phyloP scores from a whole-genome alignment of 2,797 vertebrate species.

The Podargus strigoides region DNA sequence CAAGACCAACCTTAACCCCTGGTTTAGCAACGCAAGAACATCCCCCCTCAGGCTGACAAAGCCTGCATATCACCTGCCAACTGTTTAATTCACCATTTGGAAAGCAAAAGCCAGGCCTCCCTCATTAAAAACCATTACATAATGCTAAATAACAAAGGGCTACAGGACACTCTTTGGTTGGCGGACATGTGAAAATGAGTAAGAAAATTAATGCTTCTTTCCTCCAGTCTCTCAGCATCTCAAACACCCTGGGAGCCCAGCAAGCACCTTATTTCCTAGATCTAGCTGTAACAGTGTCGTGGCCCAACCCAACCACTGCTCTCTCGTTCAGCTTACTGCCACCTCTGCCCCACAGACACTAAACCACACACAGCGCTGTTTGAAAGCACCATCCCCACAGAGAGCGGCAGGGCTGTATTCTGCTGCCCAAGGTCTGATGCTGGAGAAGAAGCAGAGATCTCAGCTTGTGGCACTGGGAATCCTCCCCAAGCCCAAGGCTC shows the following conservation, averaged over 20 bases:
- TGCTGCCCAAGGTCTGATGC: neutral
- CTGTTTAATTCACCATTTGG: neutral
- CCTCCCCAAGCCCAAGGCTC: neutral
- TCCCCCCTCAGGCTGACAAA: neutral
- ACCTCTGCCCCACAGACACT: neutral
- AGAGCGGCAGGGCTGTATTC: neutral
- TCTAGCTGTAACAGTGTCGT: neutral
- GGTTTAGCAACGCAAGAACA: neutral
- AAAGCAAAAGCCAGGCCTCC: conserved; percentile 6
- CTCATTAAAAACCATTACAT: conserved; percentile 40
- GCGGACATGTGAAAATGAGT: neutral
- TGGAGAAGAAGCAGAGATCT: neutral
- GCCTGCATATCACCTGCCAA: neutral
- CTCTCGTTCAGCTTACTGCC: fast-evolving
- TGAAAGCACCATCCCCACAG: neutral
- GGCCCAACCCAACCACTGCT: neutral
- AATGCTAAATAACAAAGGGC: neutral
- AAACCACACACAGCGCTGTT: neutral
- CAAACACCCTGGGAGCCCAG: neutral
- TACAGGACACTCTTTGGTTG: neutral
- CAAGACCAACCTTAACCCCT: neutral
- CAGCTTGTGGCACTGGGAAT: fast-evolving
- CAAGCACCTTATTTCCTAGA: neutral
- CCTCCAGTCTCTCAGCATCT: neutral
- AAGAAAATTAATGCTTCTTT: neutral